Base-by-base conservation (phyloP, 2,797 vertebrate species). In the Agapornis canus region DNA sequence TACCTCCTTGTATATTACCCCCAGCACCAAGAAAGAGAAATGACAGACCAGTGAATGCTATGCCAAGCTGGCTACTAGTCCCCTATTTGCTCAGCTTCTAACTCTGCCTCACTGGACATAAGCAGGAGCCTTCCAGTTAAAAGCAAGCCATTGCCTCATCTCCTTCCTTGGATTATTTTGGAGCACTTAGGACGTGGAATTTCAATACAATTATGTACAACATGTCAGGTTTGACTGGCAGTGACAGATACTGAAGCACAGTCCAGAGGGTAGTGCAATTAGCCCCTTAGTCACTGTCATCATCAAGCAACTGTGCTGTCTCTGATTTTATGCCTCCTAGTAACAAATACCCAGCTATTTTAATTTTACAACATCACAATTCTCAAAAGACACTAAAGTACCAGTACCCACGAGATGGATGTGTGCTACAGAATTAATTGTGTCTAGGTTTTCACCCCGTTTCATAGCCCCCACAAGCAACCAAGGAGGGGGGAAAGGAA, bases 251-350 rank as follows among this genome's bases (percentile, higher is more conserved):
- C 45, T 63, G 92, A 90, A 95, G 70, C 73, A 66, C 42, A 95
- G 90, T 85, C 94, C 91, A 82, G 90, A 95, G 95, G 91, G 89
- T 39, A 91, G 85, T 91, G 94, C 94, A 97, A 96, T 97, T 97
- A 97, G 95, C 96, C 96, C 95, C 82, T 95, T 85, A 97, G 95
- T 95, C 95, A 96, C 77, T 90, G 93, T 95, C 95, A 95, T 51
- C 68, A 95, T 91, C 87, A 93, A 96, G 91, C 70, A 94, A 94
- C 65, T 40, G 63, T 64, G 76, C 45, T 52, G 61, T 35, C 93
- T 90, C 94, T 94, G 96, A 96, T 93, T 97, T 92, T 92, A 94
- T 60, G 85, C 88, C 96, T 95, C 80, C 94, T 94, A 91, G 95
- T 94, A 91, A 94, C 73, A 94, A 95, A 96, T 39, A 87, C 70